These are phyloP conservation scores for Penelope pileata DNA, from an alignment of 2,113 vertebrate species.

Conservation along the genomic window DNA sequence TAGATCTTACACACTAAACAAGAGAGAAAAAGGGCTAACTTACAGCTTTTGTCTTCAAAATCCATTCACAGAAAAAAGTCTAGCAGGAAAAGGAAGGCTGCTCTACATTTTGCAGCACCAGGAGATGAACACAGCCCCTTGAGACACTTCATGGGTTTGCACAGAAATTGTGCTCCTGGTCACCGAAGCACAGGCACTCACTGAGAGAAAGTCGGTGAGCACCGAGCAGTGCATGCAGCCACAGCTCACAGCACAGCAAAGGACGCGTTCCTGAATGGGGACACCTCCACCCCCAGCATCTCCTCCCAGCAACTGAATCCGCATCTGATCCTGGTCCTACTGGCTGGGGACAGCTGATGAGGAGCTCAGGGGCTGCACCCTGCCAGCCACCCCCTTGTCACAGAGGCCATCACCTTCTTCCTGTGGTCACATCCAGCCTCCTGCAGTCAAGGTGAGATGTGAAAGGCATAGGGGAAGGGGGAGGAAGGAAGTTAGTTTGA, in stretches of 20 bases:
- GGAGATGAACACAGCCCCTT: not conserved
- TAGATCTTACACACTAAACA: conserved; percentile 35
- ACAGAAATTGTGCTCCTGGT: not conserved
- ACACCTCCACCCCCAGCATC: not conserved
- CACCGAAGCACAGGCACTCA: not conserved
- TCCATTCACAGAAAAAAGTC: conserved; percentile 33
- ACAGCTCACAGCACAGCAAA: fast-evolving
- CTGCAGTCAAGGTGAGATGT: conserved; percentile 14
- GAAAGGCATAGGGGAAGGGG: not conserved
- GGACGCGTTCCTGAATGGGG: not conserved
- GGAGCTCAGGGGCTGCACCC: not conserved
- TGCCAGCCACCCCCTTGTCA: not conserved
- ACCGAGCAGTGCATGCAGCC: fast-evolving
- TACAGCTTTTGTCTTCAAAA: conserved; percentile 60
- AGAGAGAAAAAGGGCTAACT: conserved; percentile 35
- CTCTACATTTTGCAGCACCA: conserved; percentile 24
- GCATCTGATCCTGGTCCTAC: fast-evolving
- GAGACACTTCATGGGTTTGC: not conserved
- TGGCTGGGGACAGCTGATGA: not conserved
- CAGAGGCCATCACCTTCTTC: not conserved
- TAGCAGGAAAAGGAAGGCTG: conserved; percentile 18
- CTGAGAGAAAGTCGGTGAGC: not conserved
- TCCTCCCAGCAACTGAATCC: fast-evolving
- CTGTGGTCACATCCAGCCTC: not conserved
- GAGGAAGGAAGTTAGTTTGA: not conserved